phyloP scores from a whole-genome alignment of 2,888 invertebrate genomes.

The Tipula lateralis region DNA sequence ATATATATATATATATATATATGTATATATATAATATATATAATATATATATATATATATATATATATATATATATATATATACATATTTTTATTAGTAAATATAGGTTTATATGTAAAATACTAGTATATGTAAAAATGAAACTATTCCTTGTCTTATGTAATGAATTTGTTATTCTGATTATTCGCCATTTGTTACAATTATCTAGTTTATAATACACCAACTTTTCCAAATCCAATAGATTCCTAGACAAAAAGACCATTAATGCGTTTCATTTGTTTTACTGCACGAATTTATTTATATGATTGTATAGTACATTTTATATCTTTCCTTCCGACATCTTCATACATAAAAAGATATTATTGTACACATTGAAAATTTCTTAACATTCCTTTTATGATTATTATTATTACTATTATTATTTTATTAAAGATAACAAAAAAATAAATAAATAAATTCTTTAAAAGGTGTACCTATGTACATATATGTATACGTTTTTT shows the following conservation, averaged over 20 bases:
- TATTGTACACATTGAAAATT: not conserved
- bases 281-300: not conserved
- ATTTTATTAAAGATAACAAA: conserved; percentile 7
- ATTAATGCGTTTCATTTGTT: not conserved
- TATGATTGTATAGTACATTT: not conserved
- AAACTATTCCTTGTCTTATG: too few relatives aligned
- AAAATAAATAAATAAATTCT: conserved; percentile 3
- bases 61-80: too few relatives aligned
- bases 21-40: too few relatives aligned
- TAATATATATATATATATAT: too few relatives aligned
- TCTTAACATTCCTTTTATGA: conserved; percentile 19
- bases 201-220: not conserved
- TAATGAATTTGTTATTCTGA: not conserved
- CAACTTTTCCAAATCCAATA: not conserved
- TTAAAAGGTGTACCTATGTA: not conserved
- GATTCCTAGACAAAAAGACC: not conserved
- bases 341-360: not conserved
- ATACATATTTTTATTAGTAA: too few relatives aligned
- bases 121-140: too few relatives aligned
- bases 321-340: not conserved
- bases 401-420: not conserved
- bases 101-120: too few relatives aligned
- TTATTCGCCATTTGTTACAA: not conserved
- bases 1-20: too few relatives aligned
- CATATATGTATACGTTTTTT: not conserved